A percentile compares a stretch with the other conserved stretches of the same genome.
phyloP scores from a whole-genome alignment of 2,113 vertebrate species.

The Vicugna pacos region DNA sequence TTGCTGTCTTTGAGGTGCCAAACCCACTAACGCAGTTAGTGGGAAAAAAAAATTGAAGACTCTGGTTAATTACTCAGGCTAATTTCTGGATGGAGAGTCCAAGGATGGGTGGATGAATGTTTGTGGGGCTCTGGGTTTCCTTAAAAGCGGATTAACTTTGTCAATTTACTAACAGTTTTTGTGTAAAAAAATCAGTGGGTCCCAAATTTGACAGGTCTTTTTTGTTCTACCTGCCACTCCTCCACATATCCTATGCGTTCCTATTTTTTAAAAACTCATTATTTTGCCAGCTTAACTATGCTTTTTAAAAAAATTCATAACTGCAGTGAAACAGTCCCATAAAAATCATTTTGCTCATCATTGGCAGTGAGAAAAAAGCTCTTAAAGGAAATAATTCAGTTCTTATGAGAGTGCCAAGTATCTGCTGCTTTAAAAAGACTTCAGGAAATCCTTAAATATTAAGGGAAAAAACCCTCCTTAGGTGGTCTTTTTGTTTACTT shows the following conservation, averaged over 20 bases:
- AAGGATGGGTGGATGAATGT: neutral
- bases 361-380: neutral
- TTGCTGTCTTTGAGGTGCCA: neutral
- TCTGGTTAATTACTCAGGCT: neutral
- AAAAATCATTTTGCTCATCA: neutral
- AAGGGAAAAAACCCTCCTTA: neutral
- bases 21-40: neutral
- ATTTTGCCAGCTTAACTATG: neutral
- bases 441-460: neutral
- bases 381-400: constrained; percentile 17
- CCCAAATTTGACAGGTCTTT: neutral
- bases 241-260: neutral
- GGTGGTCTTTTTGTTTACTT: neutral
- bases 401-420: constrained; percentile 2
- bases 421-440: neutral
- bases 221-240: neutral
- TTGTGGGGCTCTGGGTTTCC: neutral
- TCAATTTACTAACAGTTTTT: neutral
- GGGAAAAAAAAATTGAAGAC: neutral
- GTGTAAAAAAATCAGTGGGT: neutral
- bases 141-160: neutral
- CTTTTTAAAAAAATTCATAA: neutral
- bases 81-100: neutral
- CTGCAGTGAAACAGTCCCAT: neutral
- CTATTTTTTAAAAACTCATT: neutral